Conservation (phyloP, 2,888 invertebrate genomes). For the Stenotaenia linearis region DNA sequence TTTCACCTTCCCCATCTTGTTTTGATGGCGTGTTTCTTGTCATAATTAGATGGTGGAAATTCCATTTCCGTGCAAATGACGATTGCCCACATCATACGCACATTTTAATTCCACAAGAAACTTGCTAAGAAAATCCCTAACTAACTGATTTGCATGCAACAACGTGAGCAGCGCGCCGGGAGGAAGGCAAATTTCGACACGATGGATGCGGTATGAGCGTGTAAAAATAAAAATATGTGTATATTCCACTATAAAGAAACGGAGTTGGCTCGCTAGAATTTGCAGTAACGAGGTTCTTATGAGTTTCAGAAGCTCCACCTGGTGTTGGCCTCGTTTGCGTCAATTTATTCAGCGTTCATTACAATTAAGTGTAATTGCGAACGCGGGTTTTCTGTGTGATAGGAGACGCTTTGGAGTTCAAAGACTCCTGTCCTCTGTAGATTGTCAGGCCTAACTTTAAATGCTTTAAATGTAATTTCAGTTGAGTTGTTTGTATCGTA, state of each 20-base stretch:
- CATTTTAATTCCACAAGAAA: slow-evolving; percentile 16
- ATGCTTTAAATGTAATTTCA: slow-evolving; percentile 15
- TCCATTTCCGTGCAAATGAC: slow-evolving; percentile 24
- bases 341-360: slow-evolving; percentile 28
- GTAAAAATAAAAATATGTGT: neutral
- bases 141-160: slow-evolving; percentile 15
- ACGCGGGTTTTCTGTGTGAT: slow-evolving; percentile 22
- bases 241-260: neutral
- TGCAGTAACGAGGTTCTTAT: neutral
- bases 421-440: slow-evolving; percentile 15
- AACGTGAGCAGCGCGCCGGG: neutral
- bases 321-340: slow-evolving; percentile 28
- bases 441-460: neutral
- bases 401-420: slow-evolving; percentile 14
- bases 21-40: slow-evolving; percentile 26
- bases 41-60: slow-evolving; percentile 21
- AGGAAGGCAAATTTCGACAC: neutral
- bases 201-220: neutral
- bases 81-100: slow-evolving; percentile 11
- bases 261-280: neutral
- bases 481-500: slow-evolving; percentile 5
- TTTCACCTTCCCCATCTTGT: neutral
- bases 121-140: slow-evolving; percentile 8
- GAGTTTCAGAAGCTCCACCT: slow-evolving; percentile 24
- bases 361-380: slow-evolving; percentile 29